These are phyloP conservation scores for Dromaius novaehollandiae DNA, from an alignment of 2,113 vertebrate genomes.

Conservation along the genomic window DNA sequence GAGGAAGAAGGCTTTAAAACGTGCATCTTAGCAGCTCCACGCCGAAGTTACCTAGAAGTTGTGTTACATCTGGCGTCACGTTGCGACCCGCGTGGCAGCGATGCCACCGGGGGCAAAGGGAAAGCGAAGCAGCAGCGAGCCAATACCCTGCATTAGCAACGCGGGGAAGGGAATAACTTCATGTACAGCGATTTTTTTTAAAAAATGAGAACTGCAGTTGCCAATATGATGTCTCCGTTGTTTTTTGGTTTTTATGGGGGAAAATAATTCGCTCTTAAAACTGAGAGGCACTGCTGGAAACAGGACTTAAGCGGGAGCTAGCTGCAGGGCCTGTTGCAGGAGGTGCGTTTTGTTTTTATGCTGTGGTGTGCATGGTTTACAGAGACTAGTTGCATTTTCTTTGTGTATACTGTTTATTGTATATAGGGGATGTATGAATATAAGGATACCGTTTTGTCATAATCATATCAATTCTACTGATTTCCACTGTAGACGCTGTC, in stretches of 20 bases:
- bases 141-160: constrained; percentile 29
- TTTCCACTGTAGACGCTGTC: constrained; percentile 74
- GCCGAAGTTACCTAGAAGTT: not conserved
- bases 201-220: constrained; percentile 42
- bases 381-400: constrained; percentile 74
- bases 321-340: constrained; percentile 62
- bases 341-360: constrained; percentile 69
- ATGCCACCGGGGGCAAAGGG: not conserved
- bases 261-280: constrained; percentile 45
- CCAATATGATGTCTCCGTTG: constrained; percentile 58
- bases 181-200: constrained; percentile 53
- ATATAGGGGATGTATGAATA: constrained; percentile 75
- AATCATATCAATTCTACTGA: constrained; percentile 65
- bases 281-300: constrained; percentile 48
- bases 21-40: not conserved
- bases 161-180: constrained; percentile 53
- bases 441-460: constrained; percentile 76
- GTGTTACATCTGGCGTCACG: not conserved
- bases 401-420: constrained; percentile 79
- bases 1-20: not conserved
- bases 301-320: not conserved
- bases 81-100: not conserved
- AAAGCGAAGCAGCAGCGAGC: constrained; percentile 15
- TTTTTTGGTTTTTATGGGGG: constrained; percentile 33
- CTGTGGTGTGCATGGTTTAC: constrained; percentile 83